phyloP scores from a whole-genome alignment of 2,888 invertebrate species.

The Pherbina coryleti region DNA sequence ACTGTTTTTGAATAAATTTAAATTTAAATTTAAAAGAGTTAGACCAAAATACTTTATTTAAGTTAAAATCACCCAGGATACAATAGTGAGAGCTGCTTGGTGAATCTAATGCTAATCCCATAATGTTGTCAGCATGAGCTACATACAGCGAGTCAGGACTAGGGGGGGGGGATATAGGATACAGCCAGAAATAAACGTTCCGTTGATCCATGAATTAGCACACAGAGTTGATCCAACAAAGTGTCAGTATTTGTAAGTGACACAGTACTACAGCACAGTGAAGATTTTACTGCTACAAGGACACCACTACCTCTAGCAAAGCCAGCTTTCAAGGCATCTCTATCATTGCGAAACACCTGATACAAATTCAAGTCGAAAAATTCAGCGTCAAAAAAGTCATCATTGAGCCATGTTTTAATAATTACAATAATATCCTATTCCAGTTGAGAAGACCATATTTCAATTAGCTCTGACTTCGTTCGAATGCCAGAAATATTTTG shows the following conservation, averaged over 20 bases:
- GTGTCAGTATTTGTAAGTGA: neutral
- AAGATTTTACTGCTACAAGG: neutral
- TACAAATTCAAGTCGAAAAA: too few relatives aligned
- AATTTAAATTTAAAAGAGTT: too few relatives aligned
- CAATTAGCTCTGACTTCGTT: too few relatives aligned
- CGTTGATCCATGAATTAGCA: neutral
- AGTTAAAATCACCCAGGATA: too few relatives aligned
- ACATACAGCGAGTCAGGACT: neutral
- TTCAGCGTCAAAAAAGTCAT: neutral
- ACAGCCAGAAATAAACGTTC: neutral
- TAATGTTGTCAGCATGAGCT: neutral
- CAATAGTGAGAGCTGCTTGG: too few relatives aligned
- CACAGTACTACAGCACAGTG: too few relatives aligned
- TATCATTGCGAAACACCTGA: neutral
- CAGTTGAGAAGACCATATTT: too few relatives aligned
- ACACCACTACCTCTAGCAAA: neutral
- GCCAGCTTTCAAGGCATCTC: slow-evolving; percentile 8
- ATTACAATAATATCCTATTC: neutral
- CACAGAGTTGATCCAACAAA: neutral
- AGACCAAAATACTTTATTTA: too few relatives aligned
- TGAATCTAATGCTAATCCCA: too few relatives aligned
- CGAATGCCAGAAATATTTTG: too few relatives aligned
- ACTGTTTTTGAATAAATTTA: too few relatives aligned
- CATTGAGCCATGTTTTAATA: neutral
- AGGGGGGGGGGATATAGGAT: neutral